Percentiles rank a stretch among this genome's conserved stretches.
These are phyloP conservation scores for Ypsolopha scabrella DNA, from an alignment of 2,888 invertebrate genomes.

Conservation along the genomic window DNA sequence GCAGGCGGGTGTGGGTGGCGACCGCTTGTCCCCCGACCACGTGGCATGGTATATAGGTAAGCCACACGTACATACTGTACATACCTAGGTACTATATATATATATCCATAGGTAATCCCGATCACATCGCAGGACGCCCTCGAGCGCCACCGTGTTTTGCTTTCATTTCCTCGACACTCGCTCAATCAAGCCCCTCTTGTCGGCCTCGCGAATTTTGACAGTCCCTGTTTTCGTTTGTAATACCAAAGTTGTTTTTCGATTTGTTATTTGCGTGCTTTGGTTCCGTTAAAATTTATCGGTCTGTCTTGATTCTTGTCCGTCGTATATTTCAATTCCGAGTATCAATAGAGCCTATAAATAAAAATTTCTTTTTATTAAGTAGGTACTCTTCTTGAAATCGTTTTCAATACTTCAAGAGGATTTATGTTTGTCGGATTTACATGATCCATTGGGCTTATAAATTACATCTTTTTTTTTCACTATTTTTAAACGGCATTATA, in stretches of 20 bases:
- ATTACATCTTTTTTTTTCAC: too few relatives aligned
- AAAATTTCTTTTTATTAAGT: too few relatives aligned
- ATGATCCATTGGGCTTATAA: too few relatives aligned
- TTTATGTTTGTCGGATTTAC: too few relatives aligned
- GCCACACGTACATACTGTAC: constrained; percentile 5
- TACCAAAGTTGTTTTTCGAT: constrained; percentile 9
- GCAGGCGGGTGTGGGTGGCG: constrained; percentile 22
- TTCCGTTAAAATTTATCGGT: not conserved
- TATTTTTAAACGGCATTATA: too few relatives aligned
- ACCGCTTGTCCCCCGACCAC: constrained; percentile 28
- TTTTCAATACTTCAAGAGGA: too few relatives aligned
- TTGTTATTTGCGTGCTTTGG: constrained; percentile 2
- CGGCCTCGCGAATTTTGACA: constrained; percentile 6
- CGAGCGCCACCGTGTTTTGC: constrained; percentile 24
- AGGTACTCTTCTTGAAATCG: too few relatives aligned
- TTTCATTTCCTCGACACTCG: constrained; percentile 26
- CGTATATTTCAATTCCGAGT: not conserved
- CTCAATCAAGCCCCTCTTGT: constrained; percentile 15
- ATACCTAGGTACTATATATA: not conserved
- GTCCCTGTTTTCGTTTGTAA: constrained; percentile 6
- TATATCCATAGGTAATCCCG: constrained; percentile 4
- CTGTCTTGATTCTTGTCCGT: constrained; percentile 9
- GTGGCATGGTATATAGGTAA: constrained; percentile 18
- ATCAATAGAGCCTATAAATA: too few relatives aligned
- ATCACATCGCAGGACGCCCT: constrained; percentile 6